These are phyloP conservation scores for Microctenopoma stevenorrisi DNA, from an alignment of 2,797 vertebrate species.

Conservation along the genomic window DNA sequence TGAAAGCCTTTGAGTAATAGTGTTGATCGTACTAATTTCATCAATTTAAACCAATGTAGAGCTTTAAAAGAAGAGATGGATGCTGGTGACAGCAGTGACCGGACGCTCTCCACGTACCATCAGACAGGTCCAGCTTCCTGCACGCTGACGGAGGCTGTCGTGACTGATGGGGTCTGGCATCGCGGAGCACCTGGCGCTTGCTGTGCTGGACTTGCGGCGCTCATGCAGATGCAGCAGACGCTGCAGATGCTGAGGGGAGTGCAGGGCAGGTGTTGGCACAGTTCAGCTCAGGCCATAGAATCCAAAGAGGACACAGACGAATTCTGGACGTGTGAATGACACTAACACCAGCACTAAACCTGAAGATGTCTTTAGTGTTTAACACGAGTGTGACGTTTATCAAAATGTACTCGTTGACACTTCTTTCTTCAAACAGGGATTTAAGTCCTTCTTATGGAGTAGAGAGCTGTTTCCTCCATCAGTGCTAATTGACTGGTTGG, in stretches of 20 bases:
- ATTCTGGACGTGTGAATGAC: constrained; percentile 41
- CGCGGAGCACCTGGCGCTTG: not conserved
- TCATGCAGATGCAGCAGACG: constrained; percentile 21
- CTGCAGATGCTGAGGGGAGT: not conserved
- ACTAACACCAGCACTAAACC: no score
- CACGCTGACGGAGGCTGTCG: not conserved
- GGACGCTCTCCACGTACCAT: not conserved
- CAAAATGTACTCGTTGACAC: not conserved
- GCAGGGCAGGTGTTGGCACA: constrained; percentile 19
- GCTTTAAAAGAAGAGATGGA: not conserved
- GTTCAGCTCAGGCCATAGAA: constrained; percentile 1
- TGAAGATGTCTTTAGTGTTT: not conserved
- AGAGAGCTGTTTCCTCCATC: not conserved
- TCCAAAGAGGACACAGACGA: constrained; percentile 3
- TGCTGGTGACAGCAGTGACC: not conserved
- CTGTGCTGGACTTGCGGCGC: constrained; percentile 3
- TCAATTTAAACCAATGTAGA: not conserved
- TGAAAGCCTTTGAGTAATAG: no score
- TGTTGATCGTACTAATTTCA: no score
- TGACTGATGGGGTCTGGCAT: constrained; percentile 30
- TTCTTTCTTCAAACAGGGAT: no score
- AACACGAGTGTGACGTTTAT: not conserved
- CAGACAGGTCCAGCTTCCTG: not conserved
- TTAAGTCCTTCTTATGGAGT: no score
- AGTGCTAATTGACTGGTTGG: not conserved